Evolutionary conservation across 2,113 vertebrate species (phyloP).

Genomic region (Pelvicachromis taeniatus): DNA sequence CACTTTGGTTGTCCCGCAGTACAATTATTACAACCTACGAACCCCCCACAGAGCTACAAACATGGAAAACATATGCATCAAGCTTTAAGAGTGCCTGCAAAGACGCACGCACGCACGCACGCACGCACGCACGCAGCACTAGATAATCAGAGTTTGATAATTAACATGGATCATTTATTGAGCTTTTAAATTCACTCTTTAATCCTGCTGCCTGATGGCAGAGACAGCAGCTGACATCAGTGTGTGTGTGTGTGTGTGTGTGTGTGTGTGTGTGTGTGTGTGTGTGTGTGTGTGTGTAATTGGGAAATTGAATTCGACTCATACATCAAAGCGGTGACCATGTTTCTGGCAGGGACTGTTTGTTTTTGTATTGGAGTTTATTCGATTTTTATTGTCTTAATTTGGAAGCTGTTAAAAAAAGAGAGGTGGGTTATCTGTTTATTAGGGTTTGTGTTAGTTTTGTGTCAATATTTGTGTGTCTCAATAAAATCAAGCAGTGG

Average conservation of each 20-base stretch:
- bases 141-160: neutral
- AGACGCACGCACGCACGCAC: accelerated
- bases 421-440: neutral
- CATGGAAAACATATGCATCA: neutral
- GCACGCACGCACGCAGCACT: accelerated
- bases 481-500: neutral
- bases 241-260: neutral
- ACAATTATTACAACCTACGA: neutral
- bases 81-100: neutral
- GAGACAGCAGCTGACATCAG: neutral
- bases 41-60: too few species aligned
- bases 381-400: neutral
- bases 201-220: neutral
- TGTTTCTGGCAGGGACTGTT: neutral
- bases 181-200: neutral
- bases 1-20: neutral
- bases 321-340: neutral
- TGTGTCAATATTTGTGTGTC: neutral
- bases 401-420: neutral
- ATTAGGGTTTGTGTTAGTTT: neutral
- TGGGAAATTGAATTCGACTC: neutral
- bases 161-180: neutral
- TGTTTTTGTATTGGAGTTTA: neutral
- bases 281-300: neutral
- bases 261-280: neutral